These are phyloP conservation scores for Atopsyche davidsoni DNA, from an alignment of 1,140 invertebrate species.

Conservation along the genomic window DNA sequence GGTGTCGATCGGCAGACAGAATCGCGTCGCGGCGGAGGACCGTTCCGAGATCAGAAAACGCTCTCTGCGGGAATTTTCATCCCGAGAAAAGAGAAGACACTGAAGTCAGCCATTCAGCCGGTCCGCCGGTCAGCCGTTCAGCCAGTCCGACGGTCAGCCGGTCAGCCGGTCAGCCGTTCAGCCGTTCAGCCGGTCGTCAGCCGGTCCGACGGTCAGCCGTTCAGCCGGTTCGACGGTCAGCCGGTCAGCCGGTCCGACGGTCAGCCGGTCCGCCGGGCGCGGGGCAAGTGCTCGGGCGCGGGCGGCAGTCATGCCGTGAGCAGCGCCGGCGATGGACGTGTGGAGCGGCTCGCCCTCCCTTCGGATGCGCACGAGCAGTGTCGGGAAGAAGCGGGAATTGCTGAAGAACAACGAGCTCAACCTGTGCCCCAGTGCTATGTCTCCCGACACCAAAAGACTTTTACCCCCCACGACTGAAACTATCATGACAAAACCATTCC, in stretches of 20 bases:
- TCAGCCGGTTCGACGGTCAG: neutral
- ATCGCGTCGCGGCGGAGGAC: too few relatives aligned
- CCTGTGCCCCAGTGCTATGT: constrained; percentile 59
- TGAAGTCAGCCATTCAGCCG: too few relatives aligned
- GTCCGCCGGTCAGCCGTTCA: too few relatives aligned
- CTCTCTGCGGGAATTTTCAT: too few relatives aligned
- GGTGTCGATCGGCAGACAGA: too few relatives aligned
- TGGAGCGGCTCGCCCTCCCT: constrained; percentile 50
- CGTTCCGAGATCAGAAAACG: too few relatives aligned
- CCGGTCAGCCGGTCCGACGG: constrained; percentile 12
- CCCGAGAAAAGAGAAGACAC: too few relatives aligned
- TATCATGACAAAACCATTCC: constrained; percentile 80
- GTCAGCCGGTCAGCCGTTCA: neutral
- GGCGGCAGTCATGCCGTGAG: constrained; percentile 39
- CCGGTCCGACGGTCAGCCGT: neutral
- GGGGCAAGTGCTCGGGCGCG: constrained; percentile 33
- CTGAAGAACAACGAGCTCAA: constrained; percentile 49
- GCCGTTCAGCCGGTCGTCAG: neutral
- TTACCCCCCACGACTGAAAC: constrained; percentile 70
- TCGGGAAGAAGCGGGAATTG: constrained; percentile 45
- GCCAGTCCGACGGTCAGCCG: constrained; percentile 8
- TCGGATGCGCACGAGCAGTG: constrained; percentile 50
- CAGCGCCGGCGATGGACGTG: constrained; percentile 40
- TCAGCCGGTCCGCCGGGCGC: neutral
- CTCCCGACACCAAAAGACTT: constrained; percentile 55